These are phyloP conservation scores for Python bivittatus DNA, from an alignment of 2,113 vertebrate species.

Conservation along the genomic window DNA sequence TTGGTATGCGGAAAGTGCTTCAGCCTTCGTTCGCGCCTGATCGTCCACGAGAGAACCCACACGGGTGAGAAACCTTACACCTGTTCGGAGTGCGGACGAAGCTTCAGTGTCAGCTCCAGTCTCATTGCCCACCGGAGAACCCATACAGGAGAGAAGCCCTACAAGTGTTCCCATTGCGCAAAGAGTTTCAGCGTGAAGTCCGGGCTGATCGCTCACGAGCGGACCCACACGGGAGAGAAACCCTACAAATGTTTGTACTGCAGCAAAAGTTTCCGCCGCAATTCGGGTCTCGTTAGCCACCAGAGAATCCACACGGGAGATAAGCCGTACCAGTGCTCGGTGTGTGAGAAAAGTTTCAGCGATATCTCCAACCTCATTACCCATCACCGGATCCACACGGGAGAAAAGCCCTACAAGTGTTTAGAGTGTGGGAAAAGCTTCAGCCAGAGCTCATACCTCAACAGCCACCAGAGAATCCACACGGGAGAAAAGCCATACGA, in stretches of 20 bases:
- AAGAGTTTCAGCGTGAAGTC: conserved; percentile 75
- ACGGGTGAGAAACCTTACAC: conserved; percentile 58
- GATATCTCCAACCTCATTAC: conserved; percentile 22
- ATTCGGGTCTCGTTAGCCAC: conserved; percentile 62
- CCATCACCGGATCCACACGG: conserved; percentile 33
- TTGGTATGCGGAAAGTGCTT: conserved; percentile 25
- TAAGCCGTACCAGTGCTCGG: conserved; percentile 64
- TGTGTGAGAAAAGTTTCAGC: conserved; percentile 60
- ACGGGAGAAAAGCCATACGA: conserved; percentile 64
- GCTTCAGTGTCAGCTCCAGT: conserved; percentile 55
- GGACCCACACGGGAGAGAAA: conserved; percentile 83
- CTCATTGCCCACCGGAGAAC: conserved; percentile 52
- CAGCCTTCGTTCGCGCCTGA: conserved; percentile 24
- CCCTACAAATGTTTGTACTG: conserved; percentile 75
- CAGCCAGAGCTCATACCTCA: conserved; percentile 40
- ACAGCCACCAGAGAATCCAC: conserved; percentile 51
- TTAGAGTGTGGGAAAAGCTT: conserved; percentile 51
- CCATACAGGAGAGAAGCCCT: conserved; percentile 64
- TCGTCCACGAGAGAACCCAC: conserved; percentile 44
- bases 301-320: conserved; percentile 55
- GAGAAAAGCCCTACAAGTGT: conserved; percentile 49
- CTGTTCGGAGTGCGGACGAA: conserved; percentile 57
- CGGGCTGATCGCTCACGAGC: conserved; percentile 83
- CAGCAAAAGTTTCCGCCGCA: conserved; percentile 70
- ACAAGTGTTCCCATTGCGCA: conserved; percentile 63